A percentile compares a stretch with the other conserved stretches of the same genome.
phyloP scores from a whole-genome alignment of 2,888 invertebrate genomes.

The Embidobia sp. region DNA sequence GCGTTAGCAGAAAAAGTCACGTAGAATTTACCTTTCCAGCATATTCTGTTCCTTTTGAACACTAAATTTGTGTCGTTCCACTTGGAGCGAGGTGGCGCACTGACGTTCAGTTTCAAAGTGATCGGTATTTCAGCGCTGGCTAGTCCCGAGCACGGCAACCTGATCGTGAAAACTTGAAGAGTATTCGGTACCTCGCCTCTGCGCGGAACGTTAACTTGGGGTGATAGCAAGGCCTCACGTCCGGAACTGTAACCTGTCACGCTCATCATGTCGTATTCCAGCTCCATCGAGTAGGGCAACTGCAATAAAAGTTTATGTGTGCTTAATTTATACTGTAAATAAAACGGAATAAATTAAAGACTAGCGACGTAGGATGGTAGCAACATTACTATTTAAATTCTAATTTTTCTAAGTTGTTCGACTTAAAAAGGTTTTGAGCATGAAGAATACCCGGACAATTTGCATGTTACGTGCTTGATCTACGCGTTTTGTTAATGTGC shows the following conservation, averaged over 20 bases:
- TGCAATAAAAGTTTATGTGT: constrained; percentile 79
- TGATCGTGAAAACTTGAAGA: constrained; percentile 89
- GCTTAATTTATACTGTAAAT: not conserved
- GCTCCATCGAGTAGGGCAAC: constrained; percentile 89
- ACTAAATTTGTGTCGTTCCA: constrained; percentile 88
- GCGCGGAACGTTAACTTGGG: constrained; percentile 91
- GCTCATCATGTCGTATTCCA: constrained; percentile 88
- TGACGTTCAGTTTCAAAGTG: constrained; percentile 90
- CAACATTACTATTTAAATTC: no score
- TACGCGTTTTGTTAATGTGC: no score
- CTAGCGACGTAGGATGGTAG: not conserved
- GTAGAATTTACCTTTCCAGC: constrained; percentile 86
- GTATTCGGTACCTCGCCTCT: constrained; percentile 90
- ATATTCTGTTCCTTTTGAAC: constrained; percentile 93
- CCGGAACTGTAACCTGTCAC: constrained; percentile 74
- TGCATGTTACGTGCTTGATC: no score
- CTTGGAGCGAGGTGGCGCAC: constrained; percentile 86
- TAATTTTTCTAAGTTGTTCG: no score
- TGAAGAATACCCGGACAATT: no score
- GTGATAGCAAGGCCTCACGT: constrained; percentile 86
- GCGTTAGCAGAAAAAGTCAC: constrained; percentile 33
- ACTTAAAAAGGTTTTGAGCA: no score
- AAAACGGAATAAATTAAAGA: no score
- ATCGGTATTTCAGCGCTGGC: constrained; percentile 92
- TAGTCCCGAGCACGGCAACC: constrained; percentile 91